Evolutionary conservation across 92 coral and sea anemone genomes (phyloP).

Genomic region (Umimayanthus chanpuru): DNA sequence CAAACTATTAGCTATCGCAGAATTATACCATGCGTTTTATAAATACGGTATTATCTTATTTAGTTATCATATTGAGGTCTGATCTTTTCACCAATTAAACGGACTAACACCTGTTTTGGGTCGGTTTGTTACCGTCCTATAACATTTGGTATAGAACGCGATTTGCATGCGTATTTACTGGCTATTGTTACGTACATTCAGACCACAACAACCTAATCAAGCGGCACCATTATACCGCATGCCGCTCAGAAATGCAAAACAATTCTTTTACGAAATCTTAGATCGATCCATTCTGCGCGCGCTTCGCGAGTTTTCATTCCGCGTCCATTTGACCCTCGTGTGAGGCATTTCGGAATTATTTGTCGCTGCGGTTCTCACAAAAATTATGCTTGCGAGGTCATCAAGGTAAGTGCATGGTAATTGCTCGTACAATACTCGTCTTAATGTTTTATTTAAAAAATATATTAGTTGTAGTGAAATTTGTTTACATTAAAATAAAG

Average conservation of each 20-base stretch:
- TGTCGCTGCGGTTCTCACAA: neutral
- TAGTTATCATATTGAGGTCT: too few species aligned
- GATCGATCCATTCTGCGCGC: slow-evolving; percentile 1
- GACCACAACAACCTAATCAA: slow-evolving; percentile 16
- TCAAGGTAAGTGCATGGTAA: slow-evolving; percentile 18
- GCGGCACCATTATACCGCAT: slow-evolving; percentile 19
- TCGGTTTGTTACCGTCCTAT: neutral
- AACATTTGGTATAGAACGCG: neutral
- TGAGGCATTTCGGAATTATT: neutral
- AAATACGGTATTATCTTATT: neutral
- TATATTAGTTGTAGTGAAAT: neutral
- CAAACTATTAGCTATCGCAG: neutral
- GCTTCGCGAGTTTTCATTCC: neutral
- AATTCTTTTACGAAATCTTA: slow-evolving; percentile 25
- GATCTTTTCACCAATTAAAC: neutral
- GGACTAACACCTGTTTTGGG: neutral
- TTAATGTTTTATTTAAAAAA: slow-evolving; percentile 12
- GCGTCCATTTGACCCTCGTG: slow-evolving; percentile 8
- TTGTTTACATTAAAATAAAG: slow-evolving; percentile 23
- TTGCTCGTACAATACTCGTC: neutral
- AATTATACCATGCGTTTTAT: too few species aligned
- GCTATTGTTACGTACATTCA: slow-evolving; percentile 14
- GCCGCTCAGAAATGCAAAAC: slow-evolving; percentile 28
- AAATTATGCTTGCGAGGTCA: neutral
- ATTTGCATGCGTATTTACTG: neutral